Percentiles rank a stretch among this genome's conserved stretches.
phyloP scores from a whole-genome alignment of 2,113 vertebrate species.

The Myxocyprinus asiaticus region DNA sequence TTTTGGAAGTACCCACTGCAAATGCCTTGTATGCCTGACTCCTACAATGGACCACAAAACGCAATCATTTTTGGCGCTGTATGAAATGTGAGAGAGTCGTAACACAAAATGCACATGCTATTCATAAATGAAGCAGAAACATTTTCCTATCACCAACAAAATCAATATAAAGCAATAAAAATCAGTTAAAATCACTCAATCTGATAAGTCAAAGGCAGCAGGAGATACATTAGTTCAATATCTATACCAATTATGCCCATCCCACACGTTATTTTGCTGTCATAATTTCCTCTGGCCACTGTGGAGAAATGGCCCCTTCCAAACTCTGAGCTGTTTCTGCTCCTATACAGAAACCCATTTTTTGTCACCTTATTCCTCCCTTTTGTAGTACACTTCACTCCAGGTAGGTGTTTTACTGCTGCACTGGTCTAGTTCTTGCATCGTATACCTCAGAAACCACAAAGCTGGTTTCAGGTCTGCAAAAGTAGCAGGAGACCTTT shows the following conservation, averaged over 20 bases:
- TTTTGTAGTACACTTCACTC: slow-evolving; percentile 41
- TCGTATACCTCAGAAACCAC: slow-evolving; percentile 26
- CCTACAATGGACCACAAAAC: not conserved
- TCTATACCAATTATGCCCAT: not conserved
- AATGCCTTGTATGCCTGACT: not conserved
- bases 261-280: not conserved
- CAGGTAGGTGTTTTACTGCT: slow-evolving; percentile 48
- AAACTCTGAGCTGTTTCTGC: slow-evolving; percentile 42
- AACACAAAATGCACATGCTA: too few relatives aligned
- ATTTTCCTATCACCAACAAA: too few relatives aligned
- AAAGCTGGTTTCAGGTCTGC: slow-evolving; percentile 17
- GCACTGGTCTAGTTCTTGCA: slow-evolving; percentile 17
- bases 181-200: slow-evolving; percentile 15
- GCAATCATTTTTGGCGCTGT: too few relatives aligned
- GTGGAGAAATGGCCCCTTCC: not conserved
- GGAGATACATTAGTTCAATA: slow-evolving; percentile 19
- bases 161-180: not conserved
- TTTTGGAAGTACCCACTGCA: slow-evolving; percentile 16
- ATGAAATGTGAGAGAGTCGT: too few relatives aligned
- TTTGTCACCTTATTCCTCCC: slow-evolving; percentile 65
- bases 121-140: too few relatives aligned
- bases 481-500: slow-evolving; percentile 1
- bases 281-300: not conserved
- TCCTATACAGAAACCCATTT: slow-evolving; percentile 67
- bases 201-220: not conserved